phyloP scores from a whole-genome alignment of 2,113 vertebrate genomes.

The Gobiocypris rarus region DNA sequence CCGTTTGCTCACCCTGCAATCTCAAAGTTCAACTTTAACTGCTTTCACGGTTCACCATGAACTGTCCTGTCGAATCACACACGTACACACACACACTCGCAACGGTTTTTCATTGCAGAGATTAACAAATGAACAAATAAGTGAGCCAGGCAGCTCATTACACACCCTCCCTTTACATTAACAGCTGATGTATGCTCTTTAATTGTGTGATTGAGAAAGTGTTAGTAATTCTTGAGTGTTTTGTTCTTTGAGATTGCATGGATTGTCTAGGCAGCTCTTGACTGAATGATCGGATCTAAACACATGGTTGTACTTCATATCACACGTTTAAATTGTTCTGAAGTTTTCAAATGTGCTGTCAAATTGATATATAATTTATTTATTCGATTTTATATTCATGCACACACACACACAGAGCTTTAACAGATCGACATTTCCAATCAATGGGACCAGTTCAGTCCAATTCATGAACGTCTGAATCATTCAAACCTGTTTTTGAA shows the following conservation, averaged over 20 bases:
- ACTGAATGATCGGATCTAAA: neutral
- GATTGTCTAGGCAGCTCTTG: neutral
- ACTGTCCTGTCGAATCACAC: slow-evolving; percentile 11
- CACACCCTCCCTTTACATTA: slow-evolving; percentile 20
- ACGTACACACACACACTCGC: neutral
- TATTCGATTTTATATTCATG: too few species aligned
- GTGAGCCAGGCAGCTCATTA: slow-evolving; percentile 20
- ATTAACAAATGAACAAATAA: slow-evolving; percentile 30
- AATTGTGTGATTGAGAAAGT: neutral
- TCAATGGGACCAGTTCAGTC: too few species aligned
- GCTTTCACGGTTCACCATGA: slow-evolving; percentile 6
- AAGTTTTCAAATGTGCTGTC: neutral
- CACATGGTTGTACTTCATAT: neutral
- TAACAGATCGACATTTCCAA: too few species aligned
- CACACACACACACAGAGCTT: too few species aligned
- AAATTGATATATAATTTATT: too few species aligned
- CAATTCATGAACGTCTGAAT: too few species aligned
- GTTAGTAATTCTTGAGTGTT: neutral
- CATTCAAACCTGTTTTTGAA: neutral
- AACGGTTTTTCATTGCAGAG: neutral
- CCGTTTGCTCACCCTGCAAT: neutral
- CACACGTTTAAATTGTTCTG: neutral
- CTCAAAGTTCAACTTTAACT: slow-evolving; percentile 5
- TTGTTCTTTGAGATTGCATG: neutral
- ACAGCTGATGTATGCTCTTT: neutral